A percentile compares a stretch with the other conserved stretches of the same genome.
These are phyloP conservation scores for Neoascia interrupta DNA, from an alignment of 2,888 invertebrate genomes.

Conservation along the genomic window DNA sequence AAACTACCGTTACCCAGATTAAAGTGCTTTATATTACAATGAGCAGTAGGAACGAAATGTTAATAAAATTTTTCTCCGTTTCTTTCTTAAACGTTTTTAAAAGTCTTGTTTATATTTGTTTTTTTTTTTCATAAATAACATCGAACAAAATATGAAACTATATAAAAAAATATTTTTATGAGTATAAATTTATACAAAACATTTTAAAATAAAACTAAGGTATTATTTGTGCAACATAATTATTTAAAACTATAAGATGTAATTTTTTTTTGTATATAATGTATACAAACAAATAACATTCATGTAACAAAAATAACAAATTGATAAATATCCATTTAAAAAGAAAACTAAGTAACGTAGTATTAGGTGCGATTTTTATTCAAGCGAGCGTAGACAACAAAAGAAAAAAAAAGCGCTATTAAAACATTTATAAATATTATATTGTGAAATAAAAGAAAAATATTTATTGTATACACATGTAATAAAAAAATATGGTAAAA, in stretches of 20 bases:
- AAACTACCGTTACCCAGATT: too few relatives aligned
- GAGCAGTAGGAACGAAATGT: too few relatives aligned
- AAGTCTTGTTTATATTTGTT: too few relatives aligned
- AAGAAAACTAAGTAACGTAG: conserved; percentile 22
- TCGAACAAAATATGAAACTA: neutral
- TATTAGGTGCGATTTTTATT: conserved; percentile 20
- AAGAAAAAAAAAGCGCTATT: conserved; percentile 31
- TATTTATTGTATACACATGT: conserved; percentile 59
- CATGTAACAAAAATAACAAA: conserved; percentile 36
- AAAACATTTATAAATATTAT: conserved; percentile 47
- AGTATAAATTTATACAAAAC: conserved; percentile 35
- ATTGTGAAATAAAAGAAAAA: conserved; percentile 32
- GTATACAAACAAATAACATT: conserved; percentile 34
- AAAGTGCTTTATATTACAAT: too few relatives aligned
- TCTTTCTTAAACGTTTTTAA: too few relatives aligned
- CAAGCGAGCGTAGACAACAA: conserved; percentile 20
- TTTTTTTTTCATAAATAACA: conserved; percentile 6
- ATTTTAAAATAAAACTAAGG: too few relatives aligned
- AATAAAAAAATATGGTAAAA: conserved; percentile 30
- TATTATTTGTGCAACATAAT: too few relatives aligned
- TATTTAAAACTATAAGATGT: too few relatives aligned
- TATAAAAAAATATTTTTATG: neutral
- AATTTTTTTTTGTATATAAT: conserved; percentile 55
- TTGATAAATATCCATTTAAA: conserved; percentile 25
- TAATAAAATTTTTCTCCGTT: too few relatives aligned